Evolutionary conservation across 1,140 invertebrate genomes (phyloP).

Genomic region (Nixonia krombeini): DNA sequence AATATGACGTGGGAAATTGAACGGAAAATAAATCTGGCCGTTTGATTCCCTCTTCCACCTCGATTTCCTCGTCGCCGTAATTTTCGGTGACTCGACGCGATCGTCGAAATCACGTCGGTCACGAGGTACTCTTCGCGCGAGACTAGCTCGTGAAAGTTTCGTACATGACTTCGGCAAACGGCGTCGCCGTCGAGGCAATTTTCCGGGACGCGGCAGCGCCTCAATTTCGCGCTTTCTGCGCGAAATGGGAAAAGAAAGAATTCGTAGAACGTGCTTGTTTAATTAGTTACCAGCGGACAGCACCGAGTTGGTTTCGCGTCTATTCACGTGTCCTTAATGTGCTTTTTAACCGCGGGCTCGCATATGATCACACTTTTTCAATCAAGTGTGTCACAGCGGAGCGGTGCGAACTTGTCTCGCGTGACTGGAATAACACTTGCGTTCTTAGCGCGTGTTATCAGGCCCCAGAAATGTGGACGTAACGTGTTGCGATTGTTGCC

Average conservation of each 20-base stretch:
- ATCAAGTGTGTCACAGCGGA: conserved; percentile 39
- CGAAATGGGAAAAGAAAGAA: conserved; percentile 41
- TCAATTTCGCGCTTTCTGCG: conserved; percentile 67
- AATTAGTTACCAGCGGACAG: not conserved
- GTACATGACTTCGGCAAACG: conserved; percentile 17
- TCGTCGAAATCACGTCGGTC: conserved; percentile 34
- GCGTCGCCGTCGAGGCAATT: conserved; percentile 49
- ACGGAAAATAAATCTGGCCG: no score
- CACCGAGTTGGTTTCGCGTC: no score
- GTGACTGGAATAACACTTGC: conserved; percentile 33
- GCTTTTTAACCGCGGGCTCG: conserved; percentile 13
- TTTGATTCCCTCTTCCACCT: conserved; percentile 4
- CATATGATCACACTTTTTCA: conserved; percentile 35
- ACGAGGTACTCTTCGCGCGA: conserved; percentile 48
- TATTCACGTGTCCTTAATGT: conserved; percentile 16
- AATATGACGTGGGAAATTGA: not conserved
- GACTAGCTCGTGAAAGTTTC: conserved; percentile 57
- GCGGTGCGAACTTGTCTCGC: conserved; percentile 26
- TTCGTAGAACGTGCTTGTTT: not conserved
- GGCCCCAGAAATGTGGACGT: conserved; percentile 18
- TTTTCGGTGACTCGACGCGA: conserved; percentile 29
- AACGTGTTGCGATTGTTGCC: conserved; percentile 14
- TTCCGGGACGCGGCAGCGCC: conserved; percentile 46
- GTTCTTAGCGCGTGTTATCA: conserved; percentile 22
- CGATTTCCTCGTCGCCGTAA: conserved; percentile 9